Evolutionary conservation across 2,888 invertebrate genomes (phyloP).

Genomic region (Oasisia sp.): DNA sequence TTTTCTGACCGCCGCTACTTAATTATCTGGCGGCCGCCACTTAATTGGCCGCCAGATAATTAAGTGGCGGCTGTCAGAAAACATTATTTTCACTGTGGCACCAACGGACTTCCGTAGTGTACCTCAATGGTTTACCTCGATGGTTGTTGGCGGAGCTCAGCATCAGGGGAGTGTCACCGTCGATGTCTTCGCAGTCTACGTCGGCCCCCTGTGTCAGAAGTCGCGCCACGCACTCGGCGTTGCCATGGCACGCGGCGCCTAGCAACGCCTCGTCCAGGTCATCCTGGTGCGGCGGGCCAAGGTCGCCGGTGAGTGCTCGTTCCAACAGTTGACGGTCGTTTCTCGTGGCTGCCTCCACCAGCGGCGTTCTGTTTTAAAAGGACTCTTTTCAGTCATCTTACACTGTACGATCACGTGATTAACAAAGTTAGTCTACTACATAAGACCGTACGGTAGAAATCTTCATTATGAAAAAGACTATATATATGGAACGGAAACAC

Average conservation of each 20-base stretch:
- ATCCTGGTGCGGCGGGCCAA: conserved; percentile 36
- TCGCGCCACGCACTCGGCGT: conserved; percentile 29
- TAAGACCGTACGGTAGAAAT: no score
- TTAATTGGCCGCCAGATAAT: no score
- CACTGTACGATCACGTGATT: no score
- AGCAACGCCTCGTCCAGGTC: conserved; percentile 43
- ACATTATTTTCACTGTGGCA: no score
- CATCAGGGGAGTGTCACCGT: conserved; percentile 47
- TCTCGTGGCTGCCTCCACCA: conserved; percentile 43
- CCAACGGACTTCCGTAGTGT: no score
- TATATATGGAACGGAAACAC: no score
- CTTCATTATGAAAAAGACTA: no score
- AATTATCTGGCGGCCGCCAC: no score
- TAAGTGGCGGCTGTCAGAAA: no score
- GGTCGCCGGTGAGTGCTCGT: conserved; percentile 39
- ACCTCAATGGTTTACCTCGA: conserved; percentile 18
- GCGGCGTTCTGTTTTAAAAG: neutral
- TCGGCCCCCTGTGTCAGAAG: conserved; percentile 42
- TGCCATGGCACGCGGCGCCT: conserved; percentile 41
- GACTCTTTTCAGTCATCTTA: neutral
- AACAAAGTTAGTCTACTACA: no score
- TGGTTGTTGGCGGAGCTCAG: conserved; percentile 43
- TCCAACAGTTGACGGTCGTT: conserved; percentile 43
- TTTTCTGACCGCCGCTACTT: no score
- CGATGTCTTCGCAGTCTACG: conserved; percentile 41